Evolutionary conservation across 2,797 vertebrate genomes (phyloP).

Genomic region (Acridotheres tristis): DNA sequence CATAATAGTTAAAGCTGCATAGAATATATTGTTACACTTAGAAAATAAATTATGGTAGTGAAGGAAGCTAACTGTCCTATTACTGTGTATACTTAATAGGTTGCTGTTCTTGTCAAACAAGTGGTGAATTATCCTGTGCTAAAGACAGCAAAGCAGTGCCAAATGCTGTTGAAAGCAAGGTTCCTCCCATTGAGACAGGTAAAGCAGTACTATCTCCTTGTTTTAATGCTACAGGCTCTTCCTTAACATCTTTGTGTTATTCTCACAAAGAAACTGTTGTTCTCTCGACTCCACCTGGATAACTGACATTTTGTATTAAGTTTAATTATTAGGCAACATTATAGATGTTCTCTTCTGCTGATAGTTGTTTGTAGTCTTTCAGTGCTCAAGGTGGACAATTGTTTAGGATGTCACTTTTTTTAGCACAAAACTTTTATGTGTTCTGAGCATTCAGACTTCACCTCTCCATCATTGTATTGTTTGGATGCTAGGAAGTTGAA

Average conservation of each 20-base stretch:
- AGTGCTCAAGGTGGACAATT: not conserved
- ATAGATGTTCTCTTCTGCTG: not conserved
- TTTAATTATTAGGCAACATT: not conserved
- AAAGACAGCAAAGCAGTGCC: slow-evolving; percentile 74
- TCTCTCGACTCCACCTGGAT: not conserved
- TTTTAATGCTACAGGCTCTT: not conserved
- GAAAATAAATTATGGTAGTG: not conserved
- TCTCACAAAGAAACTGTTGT: not conserved
- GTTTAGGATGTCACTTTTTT: not conserved
- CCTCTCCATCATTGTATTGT: not conserved
- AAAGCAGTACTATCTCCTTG: not conserved
- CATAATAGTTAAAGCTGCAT: not conserved
- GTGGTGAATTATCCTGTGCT: slow-evolving; percentile 70
- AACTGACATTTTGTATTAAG: not conserved
- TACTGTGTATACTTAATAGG: slow-evolving; percentile 66
- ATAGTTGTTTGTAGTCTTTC: not conserved
- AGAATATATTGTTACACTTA: not conserved
- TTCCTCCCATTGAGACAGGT: slow-evolving; percentile 79
- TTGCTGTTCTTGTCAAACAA: slow-evolving; percentile 84
- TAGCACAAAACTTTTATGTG: not conserved
- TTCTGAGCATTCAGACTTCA: not conserved
- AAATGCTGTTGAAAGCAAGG: slow-evolving; percentile 55
- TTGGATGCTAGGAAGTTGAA: not conserved
- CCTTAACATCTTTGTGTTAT: not conserved
- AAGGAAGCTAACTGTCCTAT: not conserved